Evolutionary conservation across 2,888 invertebrate species (phyloP).

Genomic region (Diaprepes abbreviatus): DNA sequence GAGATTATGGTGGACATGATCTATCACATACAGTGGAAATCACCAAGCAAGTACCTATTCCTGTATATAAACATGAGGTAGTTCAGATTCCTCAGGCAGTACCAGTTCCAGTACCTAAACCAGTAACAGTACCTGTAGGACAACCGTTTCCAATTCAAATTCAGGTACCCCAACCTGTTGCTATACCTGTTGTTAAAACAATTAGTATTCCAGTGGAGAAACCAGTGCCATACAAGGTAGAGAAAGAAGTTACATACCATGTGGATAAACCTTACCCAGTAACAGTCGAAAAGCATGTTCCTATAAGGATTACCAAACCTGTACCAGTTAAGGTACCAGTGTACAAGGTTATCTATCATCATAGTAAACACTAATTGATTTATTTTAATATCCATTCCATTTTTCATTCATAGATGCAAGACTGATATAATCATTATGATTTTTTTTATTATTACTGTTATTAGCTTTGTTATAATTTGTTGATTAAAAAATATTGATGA

Average conservation of each 20-base stretch:
- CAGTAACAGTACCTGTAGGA: constrained; percentile 77
- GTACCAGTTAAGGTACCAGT: constrained; percentile 80
- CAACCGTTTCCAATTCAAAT: constrained; percentile 79
- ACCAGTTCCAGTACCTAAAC: constrained; percentile 77
- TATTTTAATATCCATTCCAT: constrained; percentile 12
- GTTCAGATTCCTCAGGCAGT: constrained; percentile 68
- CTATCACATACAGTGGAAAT: constrained; percentile 73
- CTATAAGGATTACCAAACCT: constrained; percentile 77
- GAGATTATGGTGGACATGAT: too few species aligned
- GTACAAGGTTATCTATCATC: constrained; percentile 80
- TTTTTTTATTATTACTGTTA: not conserved
- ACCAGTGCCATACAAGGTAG: constrained; percentile 80
- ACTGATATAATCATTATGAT: constrained; percentile 51
- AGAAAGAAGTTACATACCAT: constrained; percentile 76
- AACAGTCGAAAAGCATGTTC: constrained; percentile 77
- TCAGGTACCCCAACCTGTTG: constrained; percentile 78
- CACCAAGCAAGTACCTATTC: constrained; percentile 74
- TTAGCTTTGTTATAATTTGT: not conserved
- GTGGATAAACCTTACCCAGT: constrained; percentile 79
- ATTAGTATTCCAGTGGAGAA: constrained; percentile 79
- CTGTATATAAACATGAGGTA: constrained; percentile 70
- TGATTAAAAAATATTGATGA: too few species aligned
- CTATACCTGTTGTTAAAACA: constrained; percentile 78
- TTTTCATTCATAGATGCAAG: too few species aligned
- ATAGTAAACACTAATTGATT: too few species aligned